A percentile compares a stretch with the other conserved stretches of the same genome.
Evolutionary conservation across 2,797 vertebrate species (phyloP).

Genomic region (Dallia pectoralis): DNA sequence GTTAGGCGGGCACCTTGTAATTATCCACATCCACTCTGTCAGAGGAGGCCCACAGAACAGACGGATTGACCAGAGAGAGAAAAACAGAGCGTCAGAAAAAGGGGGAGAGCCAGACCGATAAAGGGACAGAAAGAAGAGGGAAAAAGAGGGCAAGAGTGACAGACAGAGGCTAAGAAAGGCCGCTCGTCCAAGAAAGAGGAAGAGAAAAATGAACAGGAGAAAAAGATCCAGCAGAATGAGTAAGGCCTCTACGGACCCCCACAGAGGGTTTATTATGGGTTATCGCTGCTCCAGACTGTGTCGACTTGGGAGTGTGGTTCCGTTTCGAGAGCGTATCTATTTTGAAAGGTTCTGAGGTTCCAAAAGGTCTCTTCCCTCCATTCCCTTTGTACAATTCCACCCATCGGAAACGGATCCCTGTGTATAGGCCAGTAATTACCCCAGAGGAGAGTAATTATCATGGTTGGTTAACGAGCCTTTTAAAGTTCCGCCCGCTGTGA

Average conservation of each 20-base stretch:
- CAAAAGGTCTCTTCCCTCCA: conserved; percentile 20
- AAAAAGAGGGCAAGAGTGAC: conserved; percentile 1
- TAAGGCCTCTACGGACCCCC: neutral
- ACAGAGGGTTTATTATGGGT: conserved; percentile 63
- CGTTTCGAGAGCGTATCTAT: conserved; percentile 61
- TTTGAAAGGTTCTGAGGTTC: conserved; percentile 68
- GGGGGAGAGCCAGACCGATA: conserved; percentile 21
- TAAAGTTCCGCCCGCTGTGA: conserved; percentile 38
- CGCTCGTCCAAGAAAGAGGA: conserved; percentile 2
- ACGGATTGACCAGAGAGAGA: conserved; percentile 38
- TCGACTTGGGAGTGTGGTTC: conserved; percentile 63
- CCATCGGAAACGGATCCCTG: conserved; percentile 49
- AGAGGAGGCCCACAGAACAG: conserved; percentile 48
- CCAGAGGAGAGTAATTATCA: conserved; percentile 60
- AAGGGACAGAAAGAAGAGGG: conserved; percentile 6
- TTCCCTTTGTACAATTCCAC: conserved; percentile 50
- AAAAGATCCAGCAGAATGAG: conserved; percentile 17
- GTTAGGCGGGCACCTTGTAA: conserved; percentile 70
- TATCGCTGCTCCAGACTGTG: conserved; percentile 65
- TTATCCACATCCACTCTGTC: conserved; percentile 75
- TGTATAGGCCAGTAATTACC: conserved; percentile 64
- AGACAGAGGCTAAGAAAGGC: neutral
- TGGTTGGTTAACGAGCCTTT: conserved; percentile 66
- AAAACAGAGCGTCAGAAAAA: neutral
- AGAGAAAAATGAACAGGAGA: conserved; percentile 9